Percentiles rank a stretch among this genome's conserved stretches.
These are phyloP conservation scores for Haemorhous mexicanus DNA, from an alignment of 2,113 vertebrate species.

Conservation along the genomic window DNA sequence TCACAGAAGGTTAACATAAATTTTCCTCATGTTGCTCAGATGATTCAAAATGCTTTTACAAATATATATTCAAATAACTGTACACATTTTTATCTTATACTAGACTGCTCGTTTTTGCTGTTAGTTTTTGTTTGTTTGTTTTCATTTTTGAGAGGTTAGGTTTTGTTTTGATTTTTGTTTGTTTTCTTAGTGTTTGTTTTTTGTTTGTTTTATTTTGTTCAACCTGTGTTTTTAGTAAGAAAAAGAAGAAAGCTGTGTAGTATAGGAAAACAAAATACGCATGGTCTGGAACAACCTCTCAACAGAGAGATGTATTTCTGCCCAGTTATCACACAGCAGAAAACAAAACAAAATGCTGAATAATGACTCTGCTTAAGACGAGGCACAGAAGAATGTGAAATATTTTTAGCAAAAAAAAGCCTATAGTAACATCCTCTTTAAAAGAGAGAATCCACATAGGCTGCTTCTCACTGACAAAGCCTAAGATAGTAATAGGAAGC, in stretches of 20 bases:
- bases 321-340: neutral
- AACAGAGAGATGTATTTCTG: neutral
- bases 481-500: neutral
- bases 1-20: neutral
- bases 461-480: neutral
- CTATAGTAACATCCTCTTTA: neutral
- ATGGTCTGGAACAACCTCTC: neutral
- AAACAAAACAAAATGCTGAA: neutral
- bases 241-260: neutral
- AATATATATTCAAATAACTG: neutral
- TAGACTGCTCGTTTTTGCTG: neutral
- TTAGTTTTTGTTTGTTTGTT: neutral
- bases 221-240: neutral
- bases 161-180: neutral
- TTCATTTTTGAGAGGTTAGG: neutral
- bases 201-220: neutral
- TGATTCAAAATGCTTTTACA: neutral
- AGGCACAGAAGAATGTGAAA: neutral
- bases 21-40: neutral
- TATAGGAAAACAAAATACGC: neutral
- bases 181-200: neutral
- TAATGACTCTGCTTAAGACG: neutral
- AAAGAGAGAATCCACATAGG: neutral
- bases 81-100: neutral
- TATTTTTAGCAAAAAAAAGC: neutral